Evolutionary conservation across 2,888 invertebrate species (phyloP), one percentile per base, ranked within the genome.

Genomic region (Lepidochitona cinerea): DNA sequence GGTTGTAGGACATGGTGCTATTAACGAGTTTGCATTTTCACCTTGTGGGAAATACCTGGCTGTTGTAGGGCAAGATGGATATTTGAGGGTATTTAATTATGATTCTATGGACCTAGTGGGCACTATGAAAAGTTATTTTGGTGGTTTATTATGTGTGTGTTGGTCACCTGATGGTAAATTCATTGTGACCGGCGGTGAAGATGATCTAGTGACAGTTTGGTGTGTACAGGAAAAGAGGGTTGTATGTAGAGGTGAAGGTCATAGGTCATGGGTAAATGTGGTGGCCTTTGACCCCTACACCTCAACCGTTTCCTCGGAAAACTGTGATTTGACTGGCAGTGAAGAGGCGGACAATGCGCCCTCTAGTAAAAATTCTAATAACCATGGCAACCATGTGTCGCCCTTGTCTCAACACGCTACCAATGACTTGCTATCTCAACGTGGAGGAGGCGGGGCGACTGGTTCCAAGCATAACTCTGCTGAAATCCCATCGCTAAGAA

Each of bases 151-250:
- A 59, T 99, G 99, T 91, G 97, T 98, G 73, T 96, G 97, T 87
- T 99, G 99, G 99, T 97, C 98, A 12, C 98, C 98, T 0, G 98
- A 99, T 91, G 95, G 96, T 66, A 95, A 95, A 87, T 96, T 97
- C 87, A 87, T 92, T 68, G 97, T 97, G 68, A 97, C 97, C 0
- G 99, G 99, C 0, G 99, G 99, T 4, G 99, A 99, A 91, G 99
- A 99, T 92, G 99, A 99, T 92, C 93, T 99, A 75, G 96, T 99
- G 69, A 99, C 99, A 0, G 96, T 99, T 49, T 99, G 98, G 96
- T 97, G 96, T 69, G 94, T 98, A 89, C 93, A 94, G 80, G 98
- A 99, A 88, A 94, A 96, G 81, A 93, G 97, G 68, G 97, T 99
- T 6, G 96, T 98, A 7, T 99, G 98, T n/a, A 92, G 99, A 54